Evolutionary conservation across 2,888 invertebrate species (phyloP).

Genomic region (Alitta virens): DNA sequence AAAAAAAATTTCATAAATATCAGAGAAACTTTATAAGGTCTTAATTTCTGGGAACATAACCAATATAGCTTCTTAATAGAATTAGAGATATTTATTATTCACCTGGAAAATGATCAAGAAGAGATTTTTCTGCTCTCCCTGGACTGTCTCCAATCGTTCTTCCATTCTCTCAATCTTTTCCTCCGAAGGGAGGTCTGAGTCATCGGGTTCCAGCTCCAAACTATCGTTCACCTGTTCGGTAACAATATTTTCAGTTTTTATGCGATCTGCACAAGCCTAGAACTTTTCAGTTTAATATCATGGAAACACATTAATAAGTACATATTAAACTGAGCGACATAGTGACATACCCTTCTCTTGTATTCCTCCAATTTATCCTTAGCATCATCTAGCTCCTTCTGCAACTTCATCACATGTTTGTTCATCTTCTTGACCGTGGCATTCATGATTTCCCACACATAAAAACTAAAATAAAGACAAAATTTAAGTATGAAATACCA

Average conservation of each 20-base stretch:
- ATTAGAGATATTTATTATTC: constrained; percentile 20
- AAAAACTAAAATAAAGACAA: constrained; percentile 72
- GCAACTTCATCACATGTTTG: constrained; percentile 83
- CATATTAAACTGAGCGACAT: neutral
- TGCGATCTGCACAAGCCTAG: neutral
- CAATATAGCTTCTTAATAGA: too few species aligned
- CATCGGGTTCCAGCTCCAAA: constrained; percentile 43
- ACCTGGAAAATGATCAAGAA: constrained; percentile 95
- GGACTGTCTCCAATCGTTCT: constrained; percentile 88
- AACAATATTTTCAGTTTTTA: too few species aligned
- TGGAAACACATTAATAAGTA: too few species aligned
- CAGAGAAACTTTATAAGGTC: too few species aligned
- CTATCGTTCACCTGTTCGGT: neutral
- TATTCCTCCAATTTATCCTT: constrained; percentile 74
- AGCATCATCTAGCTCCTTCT: constrained; percentile 75
- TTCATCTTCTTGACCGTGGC: constrained; percentile 95
- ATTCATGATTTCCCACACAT: constrained; percentile 95
- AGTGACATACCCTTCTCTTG: constrained; percentile 39
- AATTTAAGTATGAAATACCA: too few species aligned
- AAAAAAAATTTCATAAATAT: neutral
- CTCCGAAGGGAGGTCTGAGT: constrained; percentile 65
- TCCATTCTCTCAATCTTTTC: constrained; percentile 94
- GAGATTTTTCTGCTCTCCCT: constrained; percentile 93
- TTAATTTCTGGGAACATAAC: too few species aligned
- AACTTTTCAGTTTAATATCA: too few species aligned